Evolutionary conservation across 1,140 invertebrate genomes (phyloP), one percentile per base, ranked within the genome.

Genomic region (Conopomorpha cramerella): DNA sequence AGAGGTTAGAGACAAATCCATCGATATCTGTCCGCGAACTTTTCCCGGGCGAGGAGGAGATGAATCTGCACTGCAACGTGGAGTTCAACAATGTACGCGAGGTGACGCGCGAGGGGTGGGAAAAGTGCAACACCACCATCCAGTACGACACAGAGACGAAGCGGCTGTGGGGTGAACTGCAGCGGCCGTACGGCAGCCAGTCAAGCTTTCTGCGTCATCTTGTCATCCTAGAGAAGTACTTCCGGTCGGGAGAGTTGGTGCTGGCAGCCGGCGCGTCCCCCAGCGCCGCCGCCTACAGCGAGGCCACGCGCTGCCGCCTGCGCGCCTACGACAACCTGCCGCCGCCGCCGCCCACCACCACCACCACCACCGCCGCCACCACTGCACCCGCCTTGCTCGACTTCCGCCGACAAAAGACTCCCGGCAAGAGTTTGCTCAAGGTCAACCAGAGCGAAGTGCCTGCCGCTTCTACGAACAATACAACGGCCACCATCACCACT

Each of bases 141-240:
- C 89, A 91, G 51, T 92, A 91, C 37, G 90, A 92, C 47, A 74
- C 82, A n/a, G 87, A 90, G 19, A 92, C 89, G 2, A 89, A 89
- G 38, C 77, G 83, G 8, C 71, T 92, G 3, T 93, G 89, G 89
- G 85, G 88, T 36, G 86, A 90, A 41, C 51, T 93, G 16, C 89
- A 91, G 52, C 84, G 88, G 59, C 90, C 90, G 0, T 92, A 93
- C 46, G 90, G 90, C 2, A 93, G 91, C 55, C 87, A 90, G 51
- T 90, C 88, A 29, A 90, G 88, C 36, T 93, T 93, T 48, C 62
- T 93, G 1, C 77, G 90, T 3, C 90, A 93, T 68, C 61, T 93
- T 3, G 86, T 92, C 28, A 76, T 93, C 1, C 53, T 92, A 37
- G 90, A 93, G 39, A 92, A 92, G 54, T 91, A 91, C 62, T 90